Evolutionary conservation across 1,140 invertebrate genomes (phyloP).

Genomic region (Nasonia vitripennis): DNA sequence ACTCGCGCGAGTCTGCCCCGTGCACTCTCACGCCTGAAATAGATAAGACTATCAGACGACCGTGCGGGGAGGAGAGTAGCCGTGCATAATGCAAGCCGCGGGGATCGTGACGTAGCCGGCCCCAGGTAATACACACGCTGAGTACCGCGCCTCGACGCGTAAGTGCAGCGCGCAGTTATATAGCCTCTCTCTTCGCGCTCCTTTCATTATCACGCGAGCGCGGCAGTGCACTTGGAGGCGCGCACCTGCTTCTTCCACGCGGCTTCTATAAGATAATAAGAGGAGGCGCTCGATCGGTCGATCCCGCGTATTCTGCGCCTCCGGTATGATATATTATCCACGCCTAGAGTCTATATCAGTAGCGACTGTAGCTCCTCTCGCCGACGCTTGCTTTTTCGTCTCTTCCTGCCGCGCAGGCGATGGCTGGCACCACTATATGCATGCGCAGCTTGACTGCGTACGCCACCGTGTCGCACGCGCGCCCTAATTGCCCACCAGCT

Average conservation of each 20-base stretch:
- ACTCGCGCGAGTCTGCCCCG: too few species aligned
- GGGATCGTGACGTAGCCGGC: not conserved
- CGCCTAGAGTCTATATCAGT: too few species aligned
- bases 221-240: conserved; percentile 27
- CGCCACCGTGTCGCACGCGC: too few species aligned
- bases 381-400: too few species aligned
- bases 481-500: too few species aligned
- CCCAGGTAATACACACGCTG: not conserved
- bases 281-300: not conserved
- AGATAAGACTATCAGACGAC: not conserved
- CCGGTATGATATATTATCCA: too few species aligned
- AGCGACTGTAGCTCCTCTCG: too few species aligned
- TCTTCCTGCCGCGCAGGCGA: too few species aligned
- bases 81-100: not conserved
- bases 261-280: conserved; percentile 54
- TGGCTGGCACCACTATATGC: too few species aligned
- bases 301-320: too few species aligned
- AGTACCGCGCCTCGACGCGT: not conserved
- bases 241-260: conserved; percentile 42
- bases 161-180: not conserved
- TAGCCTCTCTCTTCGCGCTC: not conserved
- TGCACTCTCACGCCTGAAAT: not conserved
- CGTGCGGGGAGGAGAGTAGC: not conserved
- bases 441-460: too few species aligned
- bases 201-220: conserved; percentile 24